Evolutionary conservation across 2,113 vertebrate species (phyloP).

Genomic region (Oryzias melastigma): DNA sequence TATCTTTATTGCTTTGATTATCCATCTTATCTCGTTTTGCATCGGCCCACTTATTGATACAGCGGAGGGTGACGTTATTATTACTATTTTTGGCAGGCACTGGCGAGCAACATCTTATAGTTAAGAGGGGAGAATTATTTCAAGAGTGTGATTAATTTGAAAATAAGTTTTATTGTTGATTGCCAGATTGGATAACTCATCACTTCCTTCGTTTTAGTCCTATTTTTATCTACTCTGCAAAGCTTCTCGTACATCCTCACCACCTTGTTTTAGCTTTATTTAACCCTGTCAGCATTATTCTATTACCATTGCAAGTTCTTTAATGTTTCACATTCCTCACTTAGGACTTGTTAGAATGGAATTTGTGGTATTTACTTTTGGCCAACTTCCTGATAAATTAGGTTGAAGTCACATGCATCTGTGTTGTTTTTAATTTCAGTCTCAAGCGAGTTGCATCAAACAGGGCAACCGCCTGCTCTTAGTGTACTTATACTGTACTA

Average conservation of each 20-base stretch:
- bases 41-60: constrained; percentile 12
- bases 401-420: constrained; percentile 35
- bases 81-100: constrained; percentile 15
- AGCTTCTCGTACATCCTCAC: no score
- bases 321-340: constrained; percentile 11
- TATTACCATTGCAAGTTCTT: constrained; percentile 8
- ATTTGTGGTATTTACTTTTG: constrained; percentile 52
- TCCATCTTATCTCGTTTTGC: constrained; percentile 17
- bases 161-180: no score
- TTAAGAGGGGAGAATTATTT: not conserved
- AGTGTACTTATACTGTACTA: not conserved
- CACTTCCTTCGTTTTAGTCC: no score
- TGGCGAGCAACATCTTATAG: constrained; percentile 10
- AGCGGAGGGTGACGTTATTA: constrained; percentile 21
- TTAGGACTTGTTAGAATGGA: constrained; percentile 36
- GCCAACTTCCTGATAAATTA: constrained; percentile 41
- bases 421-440: constrained; percentile 32
- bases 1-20: not conserved
- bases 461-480: constrained; percentile 19
- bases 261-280: not conserved
- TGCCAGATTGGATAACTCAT: no score
- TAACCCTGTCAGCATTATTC: constrained; percentile 4
- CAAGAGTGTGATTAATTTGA: not conserved
- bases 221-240: no score
- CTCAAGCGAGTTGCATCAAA: constrained; percentile 24